These are phyloP conservation scores for Poecile montanus DNA, from an alignment of 2,797 vertebrate genomes.

Conservation along the genomic window DNA sequence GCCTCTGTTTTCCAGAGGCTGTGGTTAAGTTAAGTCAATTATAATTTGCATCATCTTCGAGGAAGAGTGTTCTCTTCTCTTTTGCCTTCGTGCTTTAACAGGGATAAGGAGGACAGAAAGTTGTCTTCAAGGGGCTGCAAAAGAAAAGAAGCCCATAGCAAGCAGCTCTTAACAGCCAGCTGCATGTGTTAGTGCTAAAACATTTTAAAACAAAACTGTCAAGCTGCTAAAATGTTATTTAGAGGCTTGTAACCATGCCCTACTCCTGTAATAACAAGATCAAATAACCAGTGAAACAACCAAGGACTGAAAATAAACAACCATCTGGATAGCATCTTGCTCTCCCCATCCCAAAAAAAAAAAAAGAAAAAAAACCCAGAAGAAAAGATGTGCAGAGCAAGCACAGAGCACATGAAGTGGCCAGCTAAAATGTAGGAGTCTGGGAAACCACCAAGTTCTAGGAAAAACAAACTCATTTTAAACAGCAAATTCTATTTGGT, in stretches of 20 bases:
- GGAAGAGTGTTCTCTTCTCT: not conserved
- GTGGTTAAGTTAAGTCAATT: not conserved
- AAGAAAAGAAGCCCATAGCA: not conserved
- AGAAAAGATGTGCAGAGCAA: not conserved
- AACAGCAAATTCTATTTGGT: not conserved
- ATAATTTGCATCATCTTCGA: not conserved
- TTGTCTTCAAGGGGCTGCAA: not conserved
- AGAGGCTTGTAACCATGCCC: not conserved
- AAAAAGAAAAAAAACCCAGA: not conserved
- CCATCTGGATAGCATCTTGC: constrained; percentile 17
- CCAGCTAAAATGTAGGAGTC: not conserved
- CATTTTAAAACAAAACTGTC: not conserved
- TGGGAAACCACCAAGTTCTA: not conserved
- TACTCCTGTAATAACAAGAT: not conserved
- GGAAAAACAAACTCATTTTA: not conserved
- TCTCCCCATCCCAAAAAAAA: not conserved
- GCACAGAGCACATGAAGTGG: not conserved
- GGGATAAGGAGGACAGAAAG: not conserved
- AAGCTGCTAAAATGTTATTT: not conserved
- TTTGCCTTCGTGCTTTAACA: not conserved
- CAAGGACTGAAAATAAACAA: constrained; percentile 19
- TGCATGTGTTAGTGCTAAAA: not conserved
- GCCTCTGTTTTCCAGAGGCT: not conserved
- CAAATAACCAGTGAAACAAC: not conserved
- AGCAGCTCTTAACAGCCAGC: not conserved